These are phyloP conservation scores for Rhinoptilus africanus DNA, from an alignment of 2,113 vertebrate species.

Conservation along the genomic window DNA sequence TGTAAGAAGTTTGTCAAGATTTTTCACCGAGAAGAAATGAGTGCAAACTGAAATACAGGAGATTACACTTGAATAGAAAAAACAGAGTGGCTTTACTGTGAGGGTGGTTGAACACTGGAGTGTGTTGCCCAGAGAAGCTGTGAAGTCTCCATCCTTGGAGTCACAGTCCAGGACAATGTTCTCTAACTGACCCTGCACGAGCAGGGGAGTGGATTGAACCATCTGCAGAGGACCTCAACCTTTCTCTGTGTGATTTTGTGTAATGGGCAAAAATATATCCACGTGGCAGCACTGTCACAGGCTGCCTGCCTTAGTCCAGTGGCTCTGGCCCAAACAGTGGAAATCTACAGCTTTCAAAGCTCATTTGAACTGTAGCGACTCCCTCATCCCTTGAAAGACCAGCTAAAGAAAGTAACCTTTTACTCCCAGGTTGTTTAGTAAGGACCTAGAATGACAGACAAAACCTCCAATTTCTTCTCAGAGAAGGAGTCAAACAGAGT, in stretches of 20 bases:
- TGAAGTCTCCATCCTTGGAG: neutral
- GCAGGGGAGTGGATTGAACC: neutral
- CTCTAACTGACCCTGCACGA: neutral
- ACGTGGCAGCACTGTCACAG: fast-evolving
- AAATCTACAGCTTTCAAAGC: neutral
- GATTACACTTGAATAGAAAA: neutral
- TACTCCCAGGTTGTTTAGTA: neutral
- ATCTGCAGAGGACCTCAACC: neutral
- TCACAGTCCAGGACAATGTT: neutral
- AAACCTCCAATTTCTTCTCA: neutral
- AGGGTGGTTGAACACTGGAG: neutral
- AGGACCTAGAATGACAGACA: neutral
- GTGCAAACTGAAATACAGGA: neutral
- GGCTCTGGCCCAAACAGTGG: neutral
- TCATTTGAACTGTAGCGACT: neutral
- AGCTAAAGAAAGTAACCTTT: neutral
- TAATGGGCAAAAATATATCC: neutral
- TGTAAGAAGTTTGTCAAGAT: neutral
- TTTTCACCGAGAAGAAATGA: neutral
- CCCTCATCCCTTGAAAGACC: neutral
- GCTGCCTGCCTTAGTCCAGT: neutral
- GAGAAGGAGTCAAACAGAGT: neutral
- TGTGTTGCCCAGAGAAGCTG: neutral
- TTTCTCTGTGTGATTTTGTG: neutral
- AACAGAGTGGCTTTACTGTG: neutral